A percentile compares a stretch with the other conserved stretches of the same genome.
Evolutionary conservation across 2,113 vertebrate genomes (phyloP).

Genomic region (Larimichthys polyactis): DNA sequence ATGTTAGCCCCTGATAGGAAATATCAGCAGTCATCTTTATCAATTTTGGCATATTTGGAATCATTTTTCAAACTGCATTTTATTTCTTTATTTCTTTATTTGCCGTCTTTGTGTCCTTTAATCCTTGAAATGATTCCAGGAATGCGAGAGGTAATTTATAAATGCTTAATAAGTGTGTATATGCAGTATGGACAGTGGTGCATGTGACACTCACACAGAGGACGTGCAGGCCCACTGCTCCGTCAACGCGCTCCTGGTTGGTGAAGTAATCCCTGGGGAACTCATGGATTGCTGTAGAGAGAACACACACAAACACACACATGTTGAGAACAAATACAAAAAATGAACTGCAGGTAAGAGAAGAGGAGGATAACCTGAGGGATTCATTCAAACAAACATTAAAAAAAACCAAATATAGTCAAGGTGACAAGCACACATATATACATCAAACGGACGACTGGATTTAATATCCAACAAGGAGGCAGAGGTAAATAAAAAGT

Average conservation of each 20-base stretch:
- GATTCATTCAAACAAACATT: background rate
- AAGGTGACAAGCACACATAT: background rate
- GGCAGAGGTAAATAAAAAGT: background rate
- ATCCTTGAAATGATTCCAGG: background rate
- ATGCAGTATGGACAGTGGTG: background rate
- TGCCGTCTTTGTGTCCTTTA: background rate
- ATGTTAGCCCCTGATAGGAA: background rate
- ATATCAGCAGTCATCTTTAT: background rate
- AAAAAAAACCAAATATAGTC: background rate
- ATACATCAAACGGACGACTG: background rate
- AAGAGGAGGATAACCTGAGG: background rate
- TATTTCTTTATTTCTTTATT: no score
- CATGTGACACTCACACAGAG: constrained; percentile 90
- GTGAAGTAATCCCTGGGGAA: constrained; percentile 96
- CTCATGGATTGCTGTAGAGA: constrained; percentile 91
- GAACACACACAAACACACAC: constrained; percentile 19
- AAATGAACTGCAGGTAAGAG: background rate
- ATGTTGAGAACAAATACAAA: background rate
- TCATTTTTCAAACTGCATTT: background rate
- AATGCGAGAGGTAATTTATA: background rate
- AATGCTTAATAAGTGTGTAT: background rate
- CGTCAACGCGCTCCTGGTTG: constrained; percentile 89
- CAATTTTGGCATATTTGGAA: background rate
- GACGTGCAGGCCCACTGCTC: constrained; percentile 92
- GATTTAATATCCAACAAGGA: background rate